A percentile compares a stretch with the other conserved stretches of the same genome.
Evolutionary conservation across 2,888 invertebrate genomes (phyloP).

Genomic region (Netelia inedita): DNA sequence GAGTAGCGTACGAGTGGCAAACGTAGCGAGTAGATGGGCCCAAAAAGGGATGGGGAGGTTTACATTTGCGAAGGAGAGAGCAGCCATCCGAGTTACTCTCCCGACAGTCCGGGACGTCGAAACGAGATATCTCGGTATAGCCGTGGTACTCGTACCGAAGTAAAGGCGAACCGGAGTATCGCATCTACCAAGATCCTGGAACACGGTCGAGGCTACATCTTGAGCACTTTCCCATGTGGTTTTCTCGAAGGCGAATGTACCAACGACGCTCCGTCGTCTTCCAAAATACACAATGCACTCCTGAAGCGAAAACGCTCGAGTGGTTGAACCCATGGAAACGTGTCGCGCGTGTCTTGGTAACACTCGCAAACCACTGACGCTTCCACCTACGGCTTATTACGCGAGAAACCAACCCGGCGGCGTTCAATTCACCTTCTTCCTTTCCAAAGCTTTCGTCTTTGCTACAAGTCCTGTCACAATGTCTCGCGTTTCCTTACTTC

Average conservation of each 20-base stretch:
- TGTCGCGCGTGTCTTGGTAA: conserved; percentile 35
- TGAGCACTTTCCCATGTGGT: conserved; percentile 17
- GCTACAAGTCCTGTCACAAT: neutral
- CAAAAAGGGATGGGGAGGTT: conserved; percentile 18
- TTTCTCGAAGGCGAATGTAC: neutral
- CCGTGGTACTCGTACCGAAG: neutral
- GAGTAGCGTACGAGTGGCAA: conserved; percentile 41
- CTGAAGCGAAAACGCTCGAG: conserved; percentile 39
- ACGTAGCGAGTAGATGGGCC: conserved; percentile 41
- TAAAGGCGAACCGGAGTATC: neutral
- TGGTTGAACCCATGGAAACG: conserved; percentile 48
- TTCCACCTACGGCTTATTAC: conserved; percentile 38
- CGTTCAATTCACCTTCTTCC: conserved; percentile 3
- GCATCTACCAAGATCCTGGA: conserved; percentile 16
- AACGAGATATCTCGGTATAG: conserved; percentile 52
- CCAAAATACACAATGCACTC: conserved; percentile 53
- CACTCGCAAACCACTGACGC: conserved; percentile 33
- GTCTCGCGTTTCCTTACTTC: neutral
- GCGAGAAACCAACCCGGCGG: conserved; percentile 19
- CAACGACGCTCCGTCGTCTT: conserved; percentile 19
- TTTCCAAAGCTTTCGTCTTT: neutral
- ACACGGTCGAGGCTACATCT: conserved; percentile 29
- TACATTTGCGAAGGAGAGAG: conserved; percentile 47
- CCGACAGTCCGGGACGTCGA: conserved; percentile 55
- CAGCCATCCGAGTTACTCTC: conserved; percentile 62